A percentile compares a stretch with the other conserved stretches of the same genome.
Evolutionary conservation across 2,113 vertebrate species (phyloP).

Genomic region (Morphnarchus princeps): DNA sequence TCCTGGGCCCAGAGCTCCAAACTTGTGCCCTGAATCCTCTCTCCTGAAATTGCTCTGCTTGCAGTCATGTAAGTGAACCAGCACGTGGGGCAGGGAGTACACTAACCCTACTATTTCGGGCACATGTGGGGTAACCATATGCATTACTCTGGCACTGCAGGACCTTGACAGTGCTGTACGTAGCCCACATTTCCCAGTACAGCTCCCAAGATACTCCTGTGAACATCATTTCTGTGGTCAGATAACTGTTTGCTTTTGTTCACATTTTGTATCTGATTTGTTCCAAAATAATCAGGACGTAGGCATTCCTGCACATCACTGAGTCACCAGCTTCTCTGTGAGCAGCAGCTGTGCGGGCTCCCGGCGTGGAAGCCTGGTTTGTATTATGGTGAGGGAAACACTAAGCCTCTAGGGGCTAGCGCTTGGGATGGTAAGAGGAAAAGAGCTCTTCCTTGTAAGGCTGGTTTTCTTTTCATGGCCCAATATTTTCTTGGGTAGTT

Average conservation of each 20-base stretch:
- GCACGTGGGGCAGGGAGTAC: not conserved
- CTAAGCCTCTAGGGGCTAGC: not conserved
- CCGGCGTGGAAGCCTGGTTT: not conserved
- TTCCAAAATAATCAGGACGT: slow-evolving; percentile 20
- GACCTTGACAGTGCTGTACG: not conserved
- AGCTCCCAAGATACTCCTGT: not conserved
- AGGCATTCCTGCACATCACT: not conserved
- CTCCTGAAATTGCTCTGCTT: not conserved
- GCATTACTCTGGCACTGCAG: not conserved
- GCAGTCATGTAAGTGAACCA: not conserved
- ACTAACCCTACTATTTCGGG: not conserved
- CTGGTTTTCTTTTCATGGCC: slow-evolving; percentile 3
- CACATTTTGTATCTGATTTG: not conserved
- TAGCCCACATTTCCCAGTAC: not conserved
- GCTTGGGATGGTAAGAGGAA: slow-evolving; percentile 21
- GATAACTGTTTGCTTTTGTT: slow-evolving; percentile 12
- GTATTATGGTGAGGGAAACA: not conserved
- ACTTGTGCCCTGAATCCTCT: not conserved
- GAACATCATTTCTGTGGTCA: not conserved
- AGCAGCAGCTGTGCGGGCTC: not conserved
- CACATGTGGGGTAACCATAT: not conserved
- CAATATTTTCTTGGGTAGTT: slow-evolving; percentile 37
- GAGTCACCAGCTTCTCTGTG: slow-evolving; percentile 18
- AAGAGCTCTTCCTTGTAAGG: not conserved
- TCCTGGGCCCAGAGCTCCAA: not conserved